phyloP scores from a whole-genome alignment of 2,888 invertebrate genomes.

The Drosophila suboccidentalis region DNA sequence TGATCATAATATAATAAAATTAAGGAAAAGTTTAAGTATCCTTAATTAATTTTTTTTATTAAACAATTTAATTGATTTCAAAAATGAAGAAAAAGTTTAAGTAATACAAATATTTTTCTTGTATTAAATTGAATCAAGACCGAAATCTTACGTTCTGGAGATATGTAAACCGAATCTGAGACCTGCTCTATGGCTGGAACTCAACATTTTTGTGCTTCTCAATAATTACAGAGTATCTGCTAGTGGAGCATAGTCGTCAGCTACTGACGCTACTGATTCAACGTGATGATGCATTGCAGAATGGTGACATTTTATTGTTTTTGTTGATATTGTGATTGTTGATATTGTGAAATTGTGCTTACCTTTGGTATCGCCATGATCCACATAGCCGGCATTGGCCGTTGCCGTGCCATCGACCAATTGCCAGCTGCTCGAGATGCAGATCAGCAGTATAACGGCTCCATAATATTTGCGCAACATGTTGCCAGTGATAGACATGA shows the following conservation, averaged over 20 bases:
- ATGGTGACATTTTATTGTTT: constrained; percentile 13
- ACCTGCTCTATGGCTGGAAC: no score
- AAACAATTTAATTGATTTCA: no score
- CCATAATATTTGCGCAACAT: constrained; percentile 34
- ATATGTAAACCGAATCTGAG: no score
- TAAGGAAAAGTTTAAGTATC: no score
- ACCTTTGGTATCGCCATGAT: constrained; percentile 85
- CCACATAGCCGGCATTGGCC: constrained; percentile 83
- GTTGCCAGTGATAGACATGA: constrained; percentile 33
- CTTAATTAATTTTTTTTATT: no score
- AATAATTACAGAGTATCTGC: constrained; percentile 23
- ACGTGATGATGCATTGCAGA: constrained; percentile 10
- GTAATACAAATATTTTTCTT: no score
- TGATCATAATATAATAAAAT: no score
- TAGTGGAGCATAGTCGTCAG: constrained; percentile 3
- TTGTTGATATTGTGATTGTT: constrained; percentile 15
- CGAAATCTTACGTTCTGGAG: no score
- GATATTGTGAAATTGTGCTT: constrained; percentile 66
- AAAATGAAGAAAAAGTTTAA: no score
- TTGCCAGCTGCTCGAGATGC: constrained; percentile 37
- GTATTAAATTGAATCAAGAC: no score
- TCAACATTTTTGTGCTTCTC: no score
- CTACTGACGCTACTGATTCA: background rate
- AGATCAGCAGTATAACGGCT: constrained; percentile 63
- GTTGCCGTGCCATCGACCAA: constrained; percentile 64